Evolutionary conservation across 2,888 invertebrate genomes (phyloP).

Genomic region (Drosophila tripunctata): DNA sequence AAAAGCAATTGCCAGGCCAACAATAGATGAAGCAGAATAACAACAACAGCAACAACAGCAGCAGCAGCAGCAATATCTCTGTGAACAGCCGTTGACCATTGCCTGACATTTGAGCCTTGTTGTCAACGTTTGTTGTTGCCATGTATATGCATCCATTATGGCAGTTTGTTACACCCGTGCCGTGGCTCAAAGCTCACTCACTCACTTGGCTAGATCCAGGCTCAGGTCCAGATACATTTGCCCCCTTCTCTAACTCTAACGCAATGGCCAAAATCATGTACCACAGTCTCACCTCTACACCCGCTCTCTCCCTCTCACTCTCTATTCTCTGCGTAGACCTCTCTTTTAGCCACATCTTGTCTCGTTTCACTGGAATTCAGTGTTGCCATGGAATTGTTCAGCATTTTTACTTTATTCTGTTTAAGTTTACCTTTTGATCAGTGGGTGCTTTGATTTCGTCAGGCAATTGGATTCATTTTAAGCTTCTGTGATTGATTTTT

Average conservation of each 20-base stretch:
- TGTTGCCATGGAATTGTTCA: conserved; percentile 30
- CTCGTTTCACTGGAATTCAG: conserved; percentile 62
- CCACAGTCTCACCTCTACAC: too few relatives aligned
- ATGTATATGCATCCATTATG: conserved; percentile 70
- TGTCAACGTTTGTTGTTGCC: conserved; percentile 67
- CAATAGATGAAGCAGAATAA: conserved; percentile 35
- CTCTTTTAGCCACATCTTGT: conserved; percentile 25
- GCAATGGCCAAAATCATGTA: conserved; percentile 24
- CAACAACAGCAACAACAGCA: conserved; percentile 40
- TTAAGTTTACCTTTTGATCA: background rate
- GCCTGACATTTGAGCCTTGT: conserved; percentile 80
- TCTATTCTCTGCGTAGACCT: background rate
- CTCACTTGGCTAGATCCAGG: conserved; percentile 14
- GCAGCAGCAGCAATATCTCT: conserved; percentile 38
- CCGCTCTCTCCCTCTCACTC: background rate
- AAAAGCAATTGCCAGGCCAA: conserved; percentile 44
- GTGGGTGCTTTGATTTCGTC: background rate
- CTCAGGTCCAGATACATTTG: conserved; percentile 1
- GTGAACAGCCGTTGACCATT: conserved; percentile 67
- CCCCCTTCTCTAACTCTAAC: background rate
- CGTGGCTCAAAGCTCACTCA: conserved; percentile 31
- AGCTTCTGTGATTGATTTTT: too few relatives aligned
- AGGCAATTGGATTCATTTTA: too few relatives aligned
- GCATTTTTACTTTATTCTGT: background rate
- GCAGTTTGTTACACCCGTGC: conserved; percentile 62